Percentiles rank a stretch among this genome's conserved stretches.
Evolutionary conservation across 2,797 vertebrate genomes (phyloP).

Genomic region (Alauda arvensis): DNA sequence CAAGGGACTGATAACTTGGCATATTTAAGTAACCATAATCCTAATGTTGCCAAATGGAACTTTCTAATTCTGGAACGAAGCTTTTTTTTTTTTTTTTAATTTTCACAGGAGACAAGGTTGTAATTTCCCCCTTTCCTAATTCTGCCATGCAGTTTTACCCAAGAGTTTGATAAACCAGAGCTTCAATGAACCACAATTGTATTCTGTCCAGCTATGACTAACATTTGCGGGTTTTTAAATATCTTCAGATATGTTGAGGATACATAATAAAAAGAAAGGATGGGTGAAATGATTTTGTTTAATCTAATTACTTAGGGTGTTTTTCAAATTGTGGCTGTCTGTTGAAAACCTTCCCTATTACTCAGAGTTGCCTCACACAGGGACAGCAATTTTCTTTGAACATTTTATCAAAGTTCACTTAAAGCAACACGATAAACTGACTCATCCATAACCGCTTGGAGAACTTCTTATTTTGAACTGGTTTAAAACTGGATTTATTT

Average conservation of each 20-base stretch:
- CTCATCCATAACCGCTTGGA: neutral
- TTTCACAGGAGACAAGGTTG: neutral
- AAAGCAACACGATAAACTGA: slow-evolving; percentile 44
- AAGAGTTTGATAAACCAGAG: neutral
- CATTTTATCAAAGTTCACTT: slow-evolving; percentile 47
- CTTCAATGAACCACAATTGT: neutral
- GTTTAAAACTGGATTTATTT: slow-evolving; percentile 36
- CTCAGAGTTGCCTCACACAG: slow-evolving; percentile 43
- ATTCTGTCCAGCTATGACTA: neutral
- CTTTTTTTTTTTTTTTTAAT: neutral
- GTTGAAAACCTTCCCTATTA: slow-evolving; percentile 28
- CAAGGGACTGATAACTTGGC: neutral
- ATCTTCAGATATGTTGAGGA: neutral
- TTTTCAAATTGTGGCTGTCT: neutral
- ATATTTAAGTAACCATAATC: neutral
- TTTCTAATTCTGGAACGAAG: neutral
- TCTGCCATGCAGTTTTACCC: neutral
- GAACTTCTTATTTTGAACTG: slow-evolving; percentile 19
- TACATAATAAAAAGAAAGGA: neutral
- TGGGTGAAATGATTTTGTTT: neutral
- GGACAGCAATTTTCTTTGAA: slow-evolving; percentile 46
- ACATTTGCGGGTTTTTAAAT: neutral
- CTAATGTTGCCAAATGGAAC: neutral
- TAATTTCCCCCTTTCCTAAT: neutral
- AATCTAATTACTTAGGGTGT: neutral